Evolutionary conservation across 2,797 vertebrate genomes (phyloP).

Genomic region (Hybognathus amarus): DNA sequence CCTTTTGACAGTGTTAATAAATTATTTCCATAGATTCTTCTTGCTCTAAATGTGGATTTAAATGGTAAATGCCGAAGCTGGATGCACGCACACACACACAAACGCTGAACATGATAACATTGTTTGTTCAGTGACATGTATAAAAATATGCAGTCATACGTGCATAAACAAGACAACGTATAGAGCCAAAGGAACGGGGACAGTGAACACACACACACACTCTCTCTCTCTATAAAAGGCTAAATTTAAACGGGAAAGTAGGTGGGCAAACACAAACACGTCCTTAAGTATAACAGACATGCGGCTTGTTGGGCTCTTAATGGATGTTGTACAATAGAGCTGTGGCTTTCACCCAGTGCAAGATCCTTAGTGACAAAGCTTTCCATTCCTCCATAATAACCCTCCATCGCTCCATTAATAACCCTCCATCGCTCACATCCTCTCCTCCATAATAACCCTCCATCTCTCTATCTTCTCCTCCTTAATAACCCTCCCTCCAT

Average conservation of each 20-base stretch:
- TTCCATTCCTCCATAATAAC: neutral
- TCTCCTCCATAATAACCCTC: neutral
- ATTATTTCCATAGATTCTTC: neutral
- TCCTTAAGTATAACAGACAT: slow-evolving; percentile 1
- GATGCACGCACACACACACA: no score
- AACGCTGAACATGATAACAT: neutral
- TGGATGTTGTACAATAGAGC: neutral
- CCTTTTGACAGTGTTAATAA: no score
- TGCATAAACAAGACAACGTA: slow-evolving; percentile 30
- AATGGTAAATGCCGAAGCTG: neutral
- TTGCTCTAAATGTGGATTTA: neutral
- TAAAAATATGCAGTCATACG: slow-evolving; percentile 13
- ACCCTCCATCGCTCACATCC: neutral
- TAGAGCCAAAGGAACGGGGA: slow-evolving; percentile 15
- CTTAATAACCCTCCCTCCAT: neutral
- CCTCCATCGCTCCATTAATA: neutral
- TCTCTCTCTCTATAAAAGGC: neutral
- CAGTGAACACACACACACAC: neutral
- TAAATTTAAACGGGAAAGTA: slow-evolving; percentile 5
- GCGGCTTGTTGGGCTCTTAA: neutral
- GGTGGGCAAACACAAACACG: neutral
- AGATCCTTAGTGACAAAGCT: neutral
- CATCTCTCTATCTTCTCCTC: neutral
- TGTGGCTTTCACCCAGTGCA: neutral
- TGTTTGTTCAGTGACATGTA: slow-evolving; percentile 32